Conservation (phyloP, 2,113 vertebrate genomes). For the Chauna torquata region DNA sequence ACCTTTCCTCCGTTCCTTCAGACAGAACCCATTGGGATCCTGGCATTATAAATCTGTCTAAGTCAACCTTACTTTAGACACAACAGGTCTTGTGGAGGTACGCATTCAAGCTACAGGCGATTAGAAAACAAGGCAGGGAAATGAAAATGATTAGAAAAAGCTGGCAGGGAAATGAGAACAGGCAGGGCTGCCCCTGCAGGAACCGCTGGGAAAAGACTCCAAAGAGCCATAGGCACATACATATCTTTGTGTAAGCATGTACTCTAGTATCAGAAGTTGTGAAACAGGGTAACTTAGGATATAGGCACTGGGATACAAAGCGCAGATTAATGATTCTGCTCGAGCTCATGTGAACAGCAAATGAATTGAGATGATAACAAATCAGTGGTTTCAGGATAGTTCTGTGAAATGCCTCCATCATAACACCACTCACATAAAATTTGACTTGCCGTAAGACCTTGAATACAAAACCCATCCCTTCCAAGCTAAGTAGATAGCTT, state of each 20-base stretch:
- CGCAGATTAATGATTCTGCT: background rate
- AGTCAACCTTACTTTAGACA: background rate
- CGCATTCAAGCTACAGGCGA: background rate
- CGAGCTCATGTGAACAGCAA: background rate
- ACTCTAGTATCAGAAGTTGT: background rate
- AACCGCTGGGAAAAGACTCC: background rate
- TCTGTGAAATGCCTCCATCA: background rate
- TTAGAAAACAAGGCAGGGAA: background rate
- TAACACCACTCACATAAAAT: background rate
- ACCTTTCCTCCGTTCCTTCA: background rate
- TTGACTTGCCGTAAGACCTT: background rate
- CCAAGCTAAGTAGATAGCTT: background rate
- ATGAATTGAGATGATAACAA: background rate
- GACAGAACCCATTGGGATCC: background rate
- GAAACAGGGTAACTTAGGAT: background rate
- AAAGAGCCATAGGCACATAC: background rate
- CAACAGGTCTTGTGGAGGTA: background rate
- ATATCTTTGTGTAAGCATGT: accelerated
- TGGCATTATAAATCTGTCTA: background rate
- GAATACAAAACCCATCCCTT: background rate
- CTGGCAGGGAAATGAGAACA: background rate
- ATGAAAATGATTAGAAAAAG: too few species aligned
- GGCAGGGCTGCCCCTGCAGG: background rate
- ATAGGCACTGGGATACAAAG: background rate
- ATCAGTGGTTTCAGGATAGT: background rate